Evolutionary conservation across 92 coral and sea anemone genomes (phyloP).

Genomic region (Epizoanthus ramosus): DNA sequence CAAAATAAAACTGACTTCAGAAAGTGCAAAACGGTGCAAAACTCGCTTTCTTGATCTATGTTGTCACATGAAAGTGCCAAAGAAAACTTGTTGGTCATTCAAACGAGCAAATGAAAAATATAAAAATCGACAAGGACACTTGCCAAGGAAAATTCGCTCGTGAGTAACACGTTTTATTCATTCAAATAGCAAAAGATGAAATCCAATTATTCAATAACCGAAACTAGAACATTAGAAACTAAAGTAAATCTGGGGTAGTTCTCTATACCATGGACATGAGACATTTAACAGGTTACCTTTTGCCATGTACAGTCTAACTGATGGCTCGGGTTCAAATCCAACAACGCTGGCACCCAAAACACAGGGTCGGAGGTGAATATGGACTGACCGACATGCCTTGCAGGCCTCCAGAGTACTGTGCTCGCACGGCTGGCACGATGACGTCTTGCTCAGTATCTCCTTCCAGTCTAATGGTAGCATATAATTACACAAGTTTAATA

Average conservation of each 20-base stretch:
- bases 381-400: conserved; percentile 80
- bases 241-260: background rate
- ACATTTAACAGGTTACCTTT: conserved; percentile 62
- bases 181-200: no score
- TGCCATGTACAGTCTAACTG: conserved; percentile 90
- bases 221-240: background rate
- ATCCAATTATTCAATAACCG: background rate
- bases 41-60: no score
- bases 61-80: no score
- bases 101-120: no score
- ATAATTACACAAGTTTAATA: background rate
- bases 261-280: background rate
- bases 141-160: no score
- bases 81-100: no score
- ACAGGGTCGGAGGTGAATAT: conserved; percentile 73
- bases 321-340: conserved; percentile 88
- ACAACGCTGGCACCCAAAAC: conserved; percentile 84
- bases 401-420: conserved; percentile 75
- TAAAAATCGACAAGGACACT: no score
- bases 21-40: no score
- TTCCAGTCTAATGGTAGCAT: conserved; percentile 81
- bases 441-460: conserved; percentile 89
- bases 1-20: no score
- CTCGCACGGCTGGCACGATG: conserved; percentile 65
- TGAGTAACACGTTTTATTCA: no score